Conservation (phyloP, 2,113 vertebrate genomes). For the Coptodon bakossiorum region DNA sequence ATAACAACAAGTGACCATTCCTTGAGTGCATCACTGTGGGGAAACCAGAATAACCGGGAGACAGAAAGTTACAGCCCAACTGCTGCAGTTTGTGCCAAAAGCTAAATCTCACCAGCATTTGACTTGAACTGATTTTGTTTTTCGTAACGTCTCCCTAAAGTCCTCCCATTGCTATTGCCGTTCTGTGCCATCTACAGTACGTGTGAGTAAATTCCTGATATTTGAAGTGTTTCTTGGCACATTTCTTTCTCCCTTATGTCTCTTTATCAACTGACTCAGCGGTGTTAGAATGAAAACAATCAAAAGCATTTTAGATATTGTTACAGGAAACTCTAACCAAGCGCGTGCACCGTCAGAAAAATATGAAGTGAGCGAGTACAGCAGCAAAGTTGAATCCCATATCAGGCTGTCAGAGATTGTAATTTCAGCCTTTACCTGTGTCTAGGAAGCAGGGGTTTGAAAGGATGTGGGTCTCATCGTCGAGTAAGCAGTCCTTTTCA, state of each 20-base stretch:
- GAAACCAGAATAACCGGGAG: not conserved
- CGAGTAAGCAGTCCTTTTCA: slow-evolving; percentile 50
- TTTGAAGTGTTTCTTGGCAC: not conserved
- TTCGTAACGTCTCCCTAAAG: not conserved
- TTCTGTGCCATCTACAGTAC: not conserved
- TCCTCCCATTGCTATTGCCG: not conserved
- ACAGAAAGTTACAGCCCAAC: not conserved
- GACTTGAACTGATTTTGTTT: not conserved
- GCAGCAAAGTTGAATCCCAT: not conserved
- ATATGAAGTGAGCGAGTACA: not conserved
- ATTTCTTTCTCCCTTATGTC: not conserved
- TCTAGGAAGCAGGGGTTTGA: slow-evolving; percentile 46
- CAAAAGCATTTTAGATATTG: slow-evolving; percentile 1
- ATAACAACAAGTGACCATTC: not conserved
- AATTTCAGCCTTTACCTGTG: slow-evolving; percentile 54
- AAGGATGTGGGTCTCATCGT: slow-evolving; percentile 25
- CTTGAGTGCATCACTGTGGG: not conserved
- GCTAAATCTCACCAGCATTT: not conserved
- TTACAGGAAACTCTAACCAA: not conserved
- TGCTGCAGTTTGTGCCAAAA: not conserved
- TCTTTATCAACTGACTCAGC: not conserved
- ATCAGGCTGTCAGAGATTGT: not conserved
- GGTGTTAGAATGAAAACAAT: not conserved
- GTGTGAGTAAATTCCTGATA: not conserved
- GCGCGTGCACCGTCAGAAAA: not conserved